Evolutionary conservation across 2,113 vertebrate genomes (phyloP), one percentile per base, ranked within the genome.

Genomic region (Hyperopisus bebe): DNA sequence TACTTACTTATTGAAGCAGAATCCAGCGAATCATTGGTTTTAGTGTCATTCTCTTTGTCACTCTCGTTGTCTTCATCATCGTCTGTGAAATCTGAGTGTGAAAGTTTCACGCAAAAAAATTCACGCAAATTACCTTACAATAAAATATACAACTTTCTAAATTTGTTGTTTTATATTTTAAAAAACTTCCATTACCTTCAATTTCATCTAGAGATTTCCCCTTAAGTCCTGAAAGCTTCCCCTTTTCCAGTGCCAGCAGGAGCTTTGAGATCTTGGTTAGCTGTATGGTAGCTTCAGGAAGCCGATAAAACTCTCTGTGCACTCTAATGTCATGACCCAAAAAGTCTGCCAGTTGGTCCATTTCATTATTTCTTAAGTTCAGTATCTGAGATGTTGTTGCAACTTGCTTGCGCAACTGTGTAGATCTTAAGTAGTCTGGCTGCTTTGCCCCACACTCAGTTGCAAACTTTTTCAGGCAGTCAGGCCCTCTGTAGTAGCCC

Each of bases 161-260:
- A 62, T 62, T 58, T 62, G 5, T 15, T 17, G 19, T 62, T 62
- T 62, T 24, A 62, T 62, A 62, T 62, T 62, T 62, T 62, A n/a
- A 62, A 62, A 62, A 24, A 62, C 21, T 62, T 62, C 55, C 55
- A n/a, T 62, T 62, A 62, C 55, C 55, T 62, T 62, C 55, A 62
- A 62, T 62, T 24, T 62, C 7, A 62, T 62, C 55, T 24, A 62
- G 55, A 62, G 21, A 62, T 62, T 62, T 62, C 2, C 55, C 21
- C 7, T n/a, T n/a, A 62, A 62, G 21, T n/a, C 6, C 55, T 62
- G 55, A n/a, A 62, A 62, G 55, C 15, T 87, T 85, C 88, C 93
- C 91, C 80, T 93, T 94, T 24, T 62, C 89, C 35, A 88, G 87
- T 0, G 94, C 90, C 88, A 93, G 47, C 0, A 58, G 55, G 55